Evolutionary conservation across 2,888 invertebrate genomes (phyloP), one percentile per base, ranked within the genome.

Genomic region (Buathra laborator): DNA sequence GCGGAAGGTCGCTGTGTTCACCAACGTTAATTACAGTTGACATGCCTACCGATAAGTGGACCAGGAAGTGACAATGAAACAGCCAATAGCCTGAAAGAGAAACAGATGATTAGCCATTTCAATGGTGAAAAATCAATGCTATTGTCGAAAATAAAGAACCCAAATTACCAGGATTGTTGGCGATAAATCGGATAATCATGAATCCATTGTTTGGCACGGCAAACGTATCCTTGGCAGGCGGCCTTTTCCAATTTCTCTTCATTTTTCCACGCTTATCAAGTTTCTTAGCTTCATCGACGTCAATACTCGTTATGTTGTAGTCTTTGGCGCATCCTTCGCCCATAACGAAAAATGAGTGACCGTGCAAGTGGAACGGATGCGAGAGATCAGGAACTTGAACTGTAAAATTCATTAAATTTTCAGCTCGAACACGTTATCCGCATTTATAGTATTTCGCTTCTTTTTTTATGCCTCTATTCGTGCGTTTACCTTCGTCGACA

Each of bases 131-230:
- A 37, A 5, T 2, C 37, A 9, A 37, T 37, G 0, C 37, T 37
- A 37, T 37, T 0, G 37, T 37, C 9, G 48, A 16, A 43, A 37
- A n/a, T 6, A 14, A n/a, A 16, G 1, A n/a, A 66, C 1, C n/a
- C 43, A 37, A 86, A 78, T 93, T 94, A 97, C 97, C 98, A 92
- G 98, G 98, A 94, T 98, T 98, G 91, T 97, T 96, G 79, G 98
- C 98, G 88, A 97, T 95, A 92, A 98, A 97, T 90, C 98, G 95
- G 89, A 98, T 94, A 72, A 98, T 96, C 37, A 97, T 97, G 92
- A 98, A 98, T 87, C 98, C 98, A 89, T 98, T 98, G 92, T 98
- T 98, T 5, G 98, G 98, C 19, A 98, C 97, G 10, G 97, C 97
- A 16, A 98, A 95, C 0, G 98, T 98, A 91, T 98, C 98, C 94